phyloP scores from a whole-genome alignment of 2,888 invertebrate species.

The Fissipunctia ypsillon region DNA sequence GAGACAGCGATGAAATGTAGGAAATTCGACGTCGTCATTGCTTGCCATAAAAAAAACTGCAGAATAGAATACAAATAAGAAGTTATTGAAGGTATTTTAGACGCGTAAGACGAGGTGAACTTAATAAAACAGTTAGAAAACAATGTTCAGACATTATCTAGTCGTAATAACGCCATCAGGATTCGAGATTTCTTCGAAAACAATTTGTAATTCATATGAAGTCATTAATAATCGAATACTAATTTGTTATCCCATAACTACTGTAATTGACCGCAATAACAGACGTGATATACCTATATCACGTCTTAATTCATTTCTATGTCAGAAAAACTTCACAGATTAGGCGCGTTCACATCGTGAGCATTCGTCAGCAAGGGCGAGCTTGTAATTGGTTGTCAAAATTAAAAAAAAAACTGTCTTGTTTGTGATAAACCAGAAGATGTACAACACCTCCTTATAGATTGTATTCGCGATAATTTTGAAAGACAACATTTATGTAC shows the following conservation, averaged over 20 bases:
- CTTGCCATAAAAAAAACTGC: conserved; percentile 13
- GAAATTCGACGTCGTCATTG: conserved; percentile 4
- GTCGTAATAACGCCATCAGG: background rate
- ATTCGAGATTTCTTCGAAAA: background rate
- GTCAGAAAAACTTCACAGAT: background rate
- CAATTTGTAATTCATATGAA: conserved; percentile 8
- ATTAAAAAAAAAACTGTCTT: too few species aligned
- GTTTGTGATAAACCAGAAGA: too few species aligned
- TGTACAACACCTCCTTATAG: too few species aligned
- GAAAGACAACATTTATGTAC: too few species aligned
- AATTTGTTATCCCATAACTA: background rate
- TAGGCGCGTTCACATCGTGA: too few species aligned
- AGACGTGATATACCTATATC: too few species aligned
- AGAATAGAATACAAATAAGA: conserved; percentile 12
- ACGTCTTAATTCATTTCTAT: background rate
- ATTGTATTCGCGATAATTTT: too few species aligned
- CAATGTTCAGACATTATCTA: background rate
- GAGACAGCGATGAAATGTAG: conserved; percentile 21
- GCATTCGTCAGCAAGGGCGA: background rate
- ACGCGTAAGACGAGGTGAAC: background rate
- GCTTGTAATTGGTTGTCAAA: background rate
- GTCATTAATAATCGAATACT: conserved; percentile 9
- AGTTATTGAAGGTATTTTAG: background rate
- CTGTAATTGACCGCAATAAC: background rate
- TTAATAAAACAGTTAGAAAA: conserved; percentile 1